Percentiles rank a stretch among this genome's conserved stretches.
These are phyloP conservation scores for Callimorpha dominula DNA, from an alignment of 2,888 invertebrate species.

Conservation along the genomic window DNA sequence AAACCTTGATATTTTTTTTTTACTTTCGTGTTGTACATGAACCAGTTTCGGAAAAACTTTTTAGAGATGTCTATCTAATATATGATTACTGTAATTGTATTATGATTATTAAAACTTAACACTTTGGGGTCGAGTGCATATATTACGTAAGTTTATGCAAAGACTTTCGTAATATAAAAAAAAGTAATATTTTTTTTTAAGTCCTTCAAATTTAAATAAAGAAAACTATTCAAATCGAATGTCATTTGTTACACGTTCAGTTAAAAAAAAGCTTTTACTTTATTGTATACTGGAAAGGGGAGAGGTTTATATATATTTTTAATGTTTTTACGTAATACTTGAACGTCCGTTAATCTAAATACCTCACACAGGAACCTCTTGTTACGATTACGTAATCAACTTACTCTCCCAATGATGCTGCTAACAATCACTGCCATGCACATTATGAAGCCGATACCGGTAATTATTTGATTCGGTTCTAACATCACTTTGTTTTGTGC, in stretches of 20 bases:
- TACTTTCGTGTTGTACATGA: too few species aligned
- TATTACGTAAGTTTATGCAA: background rate
- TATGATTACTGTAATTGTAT: too few species aligned
- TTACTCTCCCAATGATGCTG: slow-evolving; percentile 72
- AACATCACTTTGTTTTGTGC: slow-evolving; percentile 54
- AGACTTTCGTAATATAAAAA: too few species aligned
- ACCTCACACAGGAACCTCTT: slow-evolving; percentile 20
- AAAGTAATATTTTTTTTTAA: background rate
- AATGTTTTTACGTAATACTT: too few species aligned
- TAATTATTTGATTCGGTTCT: slow-evolving; percentile 73
- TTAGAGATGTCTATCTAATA: too few species aligned
- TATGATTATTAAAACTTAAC: too few species aligned
- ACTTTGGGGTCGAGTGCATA: too few species aligned
- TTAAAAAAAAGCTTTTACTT: background rate
- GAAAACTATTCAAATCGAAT: background rate
- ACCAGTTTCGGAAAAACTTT: too few species aligned
- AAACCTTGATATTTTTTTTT: too few species aligned
- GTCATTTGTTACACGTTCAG: background rate
- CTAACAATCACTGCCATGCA: slow-evolving; percentile 74
- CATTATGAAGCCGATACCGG: slow-evolving; percentile 72
- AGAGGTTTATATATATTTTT: too few species aligned
- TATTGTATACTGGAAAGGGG: background rate
- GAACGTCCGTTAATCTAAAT: too few species aligned
- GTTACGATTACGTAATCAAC: slow-evolving; percentile 61
- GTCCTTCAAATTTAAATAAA: background rate